A percentile compares a stretch with the other conserved stretches of the same genome.
Evolutionary conservation across 2,113 vertebrate species (phyloP).

Genomic region (Menidia beryllina): DNA sequence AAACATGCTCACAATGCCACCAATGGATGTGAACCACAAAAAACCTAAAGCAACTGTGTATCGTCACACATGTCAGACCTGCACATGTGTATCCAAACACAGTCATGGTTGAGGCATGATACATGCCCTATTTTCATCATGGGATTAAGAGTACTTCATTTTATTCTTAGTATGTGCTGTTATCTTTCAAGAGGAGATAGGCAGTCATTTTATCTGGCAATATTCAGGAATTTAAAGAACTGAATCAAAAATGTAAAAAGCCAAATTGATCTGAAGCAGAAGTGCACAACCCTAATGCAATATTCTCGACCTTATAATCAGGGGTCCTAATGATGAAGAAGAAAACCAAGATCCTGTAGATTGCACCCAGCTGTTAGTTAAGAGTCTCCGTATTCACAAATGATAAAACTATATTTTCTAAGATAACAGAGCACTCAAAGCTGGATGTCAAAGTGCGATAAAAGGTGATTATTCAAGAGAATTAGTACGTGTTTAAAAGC

Average conservation of each 20-base stretch:
- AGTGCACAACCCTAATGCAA: background rate
- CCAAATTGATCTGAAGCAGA: background rate
- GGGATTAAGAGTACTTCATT: too few species aligned
- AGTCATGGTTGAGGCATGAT: too few species aligned
- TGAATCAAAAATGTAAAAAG: background rate
- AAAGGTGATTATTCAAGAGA: background rate
- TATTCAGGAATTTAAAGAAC: background rate
- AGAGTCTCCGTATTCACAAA: background rate
- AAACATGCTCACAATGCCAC: slow-evolving; percentile 36
- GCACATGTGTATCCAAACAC: background rate
- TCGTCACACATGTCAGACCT: slow-evolving; percentile 11
- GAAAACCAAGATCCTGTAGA: background rate
- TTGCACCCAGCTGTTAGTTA: background rate
- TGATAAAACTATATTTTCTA: slow-evolving; percentile 6
- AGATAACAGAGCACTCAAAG: slow-evolving; percentile 9
- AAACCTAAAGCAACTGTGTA: slow-evolving; percentile 4
- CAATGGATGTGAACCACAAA: slow-evolving; percentile 28
- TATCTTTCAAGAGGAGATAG: background rate
- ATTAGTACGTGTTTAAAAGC: too few species aligned
- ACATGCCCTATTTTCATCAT: too few species aligned
- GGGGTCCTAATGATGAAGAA: background rate
- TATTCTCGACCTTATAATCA: background rate
- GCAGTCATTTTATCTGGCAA: background rate
- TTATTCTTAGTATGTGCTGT: background rate
- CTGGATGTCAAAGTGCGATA: slow-evolving; percentile 4